Conservation (phyloP, 2,888 invertebrate genomes). For the Tanypteryx hageni region DNA sequence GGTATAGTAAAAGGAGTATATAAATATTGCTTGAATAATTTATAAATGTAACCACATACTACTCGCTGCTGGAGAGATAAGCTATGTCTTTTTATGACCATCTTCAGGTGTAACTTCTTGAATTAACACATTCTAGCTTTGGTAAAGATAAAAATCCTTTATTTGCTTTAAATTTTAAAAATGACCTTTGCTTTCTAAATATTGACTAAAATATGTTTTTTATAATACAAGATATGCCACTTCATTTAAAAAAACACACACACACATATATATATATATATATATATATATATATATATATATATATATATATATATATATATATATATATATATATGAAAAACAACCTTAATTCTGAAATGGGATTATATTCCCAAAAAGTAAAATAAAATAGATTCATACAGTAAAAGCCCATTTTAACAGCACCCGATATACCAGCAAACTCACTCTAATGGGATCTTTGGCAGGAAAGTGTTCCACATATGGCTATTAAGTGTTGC, state of each 20-base stretch:
- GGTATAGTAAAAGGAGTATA: background rate
- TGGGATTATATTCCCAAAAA: conserved; percentile 29
- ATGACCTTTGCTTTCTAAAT: background rate
- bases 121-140: too few relatives aligned
- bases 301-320: too few relatives aligned
- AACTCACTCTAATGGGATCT: too few relatives aligned
- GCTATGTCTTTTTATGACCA: too few relatives aligned
- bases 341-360: conserved; percentile 15
- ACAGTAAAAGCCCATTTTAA: too few relatives aligned
- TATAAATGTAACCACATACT: conserved; percentile 21
- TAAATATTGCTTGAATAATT: conserved; percentile 7
- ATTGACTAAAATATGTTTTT: conserved; percentile 6
- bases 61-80: background rate
- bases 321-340: conserved; percentile 49
- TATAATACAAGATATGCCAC: background rate
- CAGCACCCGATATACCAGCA: too few relatives aligned
- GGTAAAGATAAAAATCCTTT: too few relatives aligned
- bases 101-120: too few relatives aligned
- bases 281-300: too few relatives aligned
- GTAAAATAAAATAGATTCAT: conserved; percentile 28
- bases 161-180: background rate
- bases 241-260: background rate
- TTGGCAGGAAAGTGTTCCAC: too few relatives aligned
- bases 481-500: too few relatives aligned
- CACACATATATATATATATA: too few relatives aligned